A percentile compares a stretch with the other conserved stretches of the same genome.
These are phyloP conservation scores for Molothrus aeneus DNA, from an alignment of 2,797 vertebrate genomes.

Conservation along the genomic window DNA sequence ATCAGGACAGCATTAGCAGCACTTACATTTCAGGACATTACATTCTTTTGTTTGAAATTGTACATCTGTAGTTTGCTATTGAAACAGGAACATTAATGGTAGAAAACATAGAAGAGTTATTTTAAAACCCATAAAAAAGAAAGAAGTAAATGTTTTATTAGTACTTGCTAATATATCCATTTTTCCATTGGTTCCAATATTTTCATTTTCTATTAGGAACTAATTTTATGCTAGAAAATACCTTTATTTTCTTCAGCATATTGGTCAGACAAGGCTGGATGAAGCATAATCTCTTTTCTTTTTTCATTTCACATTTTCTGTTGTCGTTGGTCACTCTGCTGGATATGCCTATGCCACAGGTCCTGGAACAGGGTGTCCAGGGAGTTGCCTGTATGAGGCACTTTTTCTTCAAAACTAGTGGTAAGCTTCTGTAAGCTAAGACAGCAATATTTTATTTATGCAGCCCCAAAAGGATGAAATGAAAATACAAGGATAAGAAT, in stretches of 20 bases:
- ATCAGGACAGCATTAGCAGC: background rate
- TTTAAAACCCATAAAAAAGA: background rate
- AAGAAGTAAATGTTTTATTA: background rate
- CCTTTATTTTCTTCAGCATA: conserved; percentile 82
- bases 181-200: background rate
- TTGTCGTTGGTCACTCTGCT: conserved; percentile 91
- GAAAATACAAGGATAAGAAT: background rate
- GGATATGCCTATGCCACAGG: conserved; percentile 92
- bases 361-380: conserved; percentile 92
- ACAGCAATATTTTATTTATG: background rate
- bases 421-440: conserved; percentile 92
- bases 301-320: conserved; percentile 90
- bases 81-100: background rate
- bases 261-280: conserved; percentile 86
- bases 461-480: background rate
- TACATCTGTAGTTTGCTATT: background rate
- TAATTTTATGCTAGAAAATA: conserved; percentile 52
- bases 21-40: background rate
- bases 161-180: background rate
- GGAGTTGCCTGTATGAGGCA: conserved; percentile 91
- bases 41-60: background rate
- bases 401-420: conserved; percentile 91
- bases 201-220: background rate
- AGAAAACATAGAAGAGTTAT: background rate
- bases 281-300: conserved; percentile 88